Percentiles rank a stretch among this genome's conserved stretches.
Conservation (phyloP, 2,888 invertebrate genomes). For the Halictus quadricinctus region DNA sequence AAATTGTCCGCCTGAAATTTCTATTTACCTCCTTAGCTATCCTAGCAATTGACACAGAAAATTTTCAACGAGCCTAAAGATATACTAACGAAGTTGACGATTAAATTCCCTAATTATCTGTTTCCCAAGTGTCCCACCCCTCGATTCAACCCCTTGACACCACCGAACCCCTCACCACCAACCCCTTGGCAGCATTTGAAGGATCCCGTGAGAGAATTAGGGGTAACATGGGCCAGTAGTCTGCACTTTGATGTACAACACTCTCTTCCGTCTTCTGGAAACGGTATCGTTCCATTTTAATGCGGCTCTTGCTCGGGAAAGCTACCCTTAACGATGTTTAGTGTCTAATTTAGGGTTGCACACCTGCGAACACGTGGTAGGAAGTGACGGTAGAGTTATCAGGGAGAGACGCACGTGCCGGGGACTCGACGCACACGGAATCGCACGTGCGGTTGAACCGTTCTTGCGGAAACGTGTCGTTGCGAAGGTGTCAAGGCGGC, state of each 20-base stretch:
- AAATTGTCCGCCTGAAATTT: no score
- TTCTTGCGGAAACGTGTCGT: slow-evolving; percentile 43
- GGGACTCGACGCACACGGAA: slow-evolving; percentile 54
- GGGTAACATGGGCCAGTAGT: slow-evolving; percentile 43
- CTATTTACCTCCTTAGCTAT: no score
- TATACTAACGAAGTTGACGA: background rate
- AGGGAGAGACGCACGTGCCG: slow-evolving; percentile 68
- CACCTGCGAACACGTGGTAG: slow-evolving; percentile 80
- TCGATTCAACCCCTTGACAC: slow-evolving; percentile 27
- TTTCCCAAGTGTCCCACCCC: background rate
- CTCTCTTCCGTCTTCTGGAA: background rate
- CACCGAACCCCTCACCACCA: slow-evolving; percentile 1
- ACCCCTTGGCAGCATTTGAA: slow-evolving; percentile 50
- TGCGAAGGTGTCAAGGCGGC: slow-evolving; percentile 5
- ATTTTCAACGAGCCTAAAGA: no score
- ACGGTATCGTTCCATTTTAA: background rate
- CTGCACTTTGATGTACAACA: slow-evolving; percentile 19
- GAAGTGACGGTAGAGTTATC: slow-evolving; percentile 74
- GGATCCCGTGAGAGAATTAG: slow-evolving; percentile 29
- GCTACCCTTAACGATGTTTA: background rate
- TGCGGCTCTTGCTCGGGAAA: background rate
- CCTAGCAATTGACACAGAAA: no score
- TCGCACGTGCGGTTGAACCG: slow-evolving; percentile 76
- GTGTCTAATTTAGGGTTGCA: slow-evolving; percentile 37
- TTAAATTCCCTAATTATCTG: background rate